A percentile compares a stretch with the other conserved stretches of the same genome.
These are phyloP conservation scores for Tryphoninae sp. DNA, from an alignment of 2,888 invertebrate species.

Conservation along the genomic window DNA sequence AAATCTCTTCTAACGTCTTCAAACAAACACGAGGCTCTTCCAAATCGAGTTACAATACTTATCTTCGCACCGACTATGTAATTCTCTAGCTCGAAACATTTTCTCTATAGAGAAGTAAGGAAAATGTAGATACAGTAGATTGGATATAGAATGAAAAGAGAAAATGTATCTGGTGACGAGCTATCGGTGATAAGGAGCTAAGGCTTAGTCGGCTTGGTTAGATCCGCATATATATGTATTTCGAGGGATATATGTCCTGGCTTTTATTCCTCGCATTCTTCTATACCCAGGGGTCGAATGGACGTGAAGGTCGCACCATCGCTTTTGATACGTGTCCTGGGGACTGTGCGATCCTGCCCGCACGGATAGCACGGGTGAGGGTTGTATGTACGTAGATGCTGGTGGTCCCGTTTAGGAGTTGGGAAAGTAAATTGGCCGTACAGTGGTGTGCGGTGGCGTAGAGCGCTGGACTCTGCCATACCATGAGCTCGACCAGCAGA, in stretches of 20 bases:
- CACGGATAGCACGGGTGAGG: constrained; percentile 9
- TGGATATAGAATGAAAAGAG: not conserved
- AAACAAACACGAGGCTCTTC: constrained; percentile 1
- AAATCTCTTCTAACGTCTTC: too few relatives aligned
- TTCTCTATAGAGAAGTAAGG: not conserved
- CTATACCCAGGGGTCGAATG: constrained; percentile 35
- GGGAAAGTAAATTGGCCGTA: constrained; percentile 62
- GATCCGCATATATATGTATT: constrained; percentile 21
- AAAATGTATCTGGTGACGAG: not conserved
- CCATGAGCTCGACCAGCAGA: constrained; percentile 30
- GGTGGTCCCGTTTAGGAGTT: constrained; percentile 54
- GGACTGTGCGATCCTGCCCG: constrained; percentile 13
- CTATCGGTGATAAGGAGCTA: not conserved
- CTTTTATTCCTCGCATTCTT: constrained; percentile 50
- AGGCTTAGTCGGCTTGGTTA: not conserved
- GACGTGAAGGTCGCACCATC: constrained; percentile 50
- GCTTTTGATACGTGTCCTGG: constrained; percentile 52
- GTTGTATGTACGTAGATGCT: not conserved
- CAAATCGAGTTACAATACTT: constrained; percentile 54
- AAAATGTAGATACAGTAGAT: not conserved
- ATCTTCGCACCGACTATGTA: constrained; percentile 32
- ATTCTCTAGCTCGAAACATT: constrained; percentile 32
- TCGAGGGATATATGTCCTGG: constrained; percentile 40
- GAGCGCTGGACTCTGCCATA: constrained; percentile 31
- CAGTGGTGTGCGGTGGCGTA: constrained; percentile 38